Base-by-base conservation (phyloP, 2,113 vertebrate species). In the Pavo muticus region DNA sequence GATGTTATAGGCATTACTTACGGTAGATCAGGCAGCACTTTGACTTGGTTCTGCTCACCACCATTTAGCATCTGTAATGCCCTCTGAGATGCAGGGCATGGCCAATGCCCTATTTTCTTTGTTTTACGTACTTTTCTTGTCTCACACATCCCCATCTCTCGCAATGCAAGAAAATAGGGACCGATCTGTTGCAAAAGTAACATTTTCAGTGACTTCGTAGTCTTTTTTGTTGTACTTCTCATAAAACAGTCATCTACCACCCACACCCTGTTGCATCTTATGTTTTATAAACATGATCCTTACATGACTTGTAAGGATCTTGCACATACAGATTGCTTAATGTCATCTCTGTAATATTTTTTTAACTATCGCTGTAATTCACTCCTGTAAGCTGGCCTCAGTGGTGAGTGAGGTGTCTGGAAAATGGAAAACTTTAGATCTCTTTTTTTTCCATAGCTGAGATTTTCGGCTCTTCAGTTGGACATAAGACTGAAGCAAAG, bases 161-260 rank as follows among this genome's bases (percentile, higher is more conserved):
- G 98, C 97, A 99, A 96, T 92, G 97, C 98, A 82, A 97, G 98
- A 70, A 98, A 98, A 97, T 99, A 99, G 94, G 97, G 98, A 93
- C 95, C 97, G 89, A 99, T 96, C 99, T 99, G 98, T 98, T 97
- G 97, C 79, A 92, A 97, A 91, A 97, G 44, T 30, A 96, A 85
- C 27, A n/a, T 61, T 92, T 96, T 93, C 42, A 84, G n/a, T 47
- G 44, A 93, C 59, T 64, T 8, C 9, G 13, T 30, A 27, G 54
- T 19, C 60, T 59, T 30, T 92, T 83, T 61, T 29, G 19, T 45
- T 79, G 61, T 23, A 50, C 54, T 91, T 74, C 56, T n/a, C 15
- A 14, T 74, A 39, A 80, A 84, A 18, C 29, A 50, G 39, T 37
- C 29, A 39, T 8, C 44, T 19, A 59, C 50, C 59, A 86, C 32